Evolutionary conservation across 2,113 vertebrate genomes (phyloP).

Genomic region (Porphyrio hochstetteri): DNA sequence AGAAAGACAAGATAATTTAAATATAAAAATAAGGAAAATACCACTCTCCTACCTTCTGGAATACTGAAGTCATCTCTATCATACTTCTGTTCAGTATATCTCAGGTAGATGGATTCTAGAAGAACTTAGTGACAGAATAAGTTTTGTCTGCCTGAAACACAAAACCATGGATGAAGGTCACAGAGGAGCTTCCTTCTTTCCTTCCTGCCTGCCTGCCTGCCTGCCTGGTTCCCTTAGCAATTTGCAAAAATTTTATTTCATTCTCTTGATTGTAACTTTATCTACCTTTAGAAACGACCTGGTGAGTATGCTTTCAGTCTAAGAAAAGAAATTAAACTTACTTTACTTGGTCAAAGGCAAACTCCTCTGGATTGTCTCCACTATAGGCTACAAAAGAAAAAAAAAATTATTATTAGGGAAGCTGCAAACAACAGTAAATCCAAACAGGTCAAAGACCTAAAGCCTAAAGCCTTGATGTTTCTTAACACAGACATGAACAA

Average conservation of each 20-base stretch:
- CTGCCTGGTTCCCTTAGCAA: not conserved
- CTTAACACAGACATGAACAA: not conserved
- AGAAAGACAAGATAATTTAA: not conserved
- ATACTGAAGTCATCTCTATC: not conserved
- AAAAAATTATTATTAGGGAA: not conserved
- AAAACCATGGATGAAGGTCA: not conserved
- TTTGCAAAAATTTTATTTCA: not conserved
- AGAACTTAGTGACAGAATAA: not conserved
- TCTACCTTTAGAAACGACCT: not conserved
- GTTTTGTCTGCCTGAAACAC: not conserved
- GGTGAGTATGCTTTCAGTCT: not conserved
- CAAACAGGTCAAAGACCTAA: not conserved
- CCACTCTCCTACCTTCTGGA: not conserved
- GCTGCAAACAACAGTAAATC: not conserved
- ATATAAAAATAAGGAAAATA: not conserved
- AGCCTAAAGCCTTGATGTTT: not conserved
- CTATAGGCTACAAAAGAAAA: not conserved
- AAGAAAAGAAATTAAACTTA: not conserved
- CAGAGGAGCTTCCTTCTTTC: not conserved
- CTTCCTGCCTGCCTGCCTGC: no score
- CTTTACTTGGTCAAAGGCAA: not conserved
- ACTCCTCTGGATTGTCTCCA: not conserved
- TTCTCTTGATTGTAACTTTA: not conserved
- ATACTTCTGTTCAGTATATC: not conserved
- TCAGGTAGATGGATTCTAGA: not conserved